phyloP scores from a whole-genome alignment of 2,113 vertebrate species.

The Petroica traversi region DNA sequence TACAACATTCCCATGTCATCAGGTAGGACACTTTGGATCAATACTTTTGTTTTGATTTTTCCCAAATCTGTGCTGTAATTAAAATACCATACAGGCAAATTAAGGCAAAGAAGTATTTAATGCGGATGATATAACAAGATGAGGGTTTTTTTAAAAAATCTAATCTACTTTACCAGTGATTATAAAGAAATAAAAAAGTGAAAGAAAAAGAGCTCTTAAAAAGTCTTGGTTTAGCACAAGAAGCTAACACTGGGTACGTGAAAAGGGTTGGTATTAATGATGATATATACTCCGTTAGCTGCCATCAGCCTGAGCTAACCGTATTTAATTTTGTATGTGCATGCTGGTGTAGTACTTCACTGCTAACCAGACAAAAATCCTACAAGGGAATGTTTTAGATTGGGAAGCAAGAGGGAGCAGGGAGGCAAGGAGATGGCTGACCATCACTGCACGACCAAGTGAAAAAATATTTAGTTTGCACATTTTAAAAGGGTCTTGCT shows the following conservation, averaged over 20 bases:
- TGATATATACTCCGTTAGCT: background rate
- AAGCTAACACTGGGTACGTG: background rate
- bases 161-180: background rate
- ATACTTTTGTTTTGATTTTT: background rate
- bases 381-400: background rate
- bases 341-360: background rate
- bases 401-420: background rate
- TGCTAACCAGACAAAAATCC: background rate
- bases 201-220: background rate
- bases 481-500: slow-evolving; percentile 27
- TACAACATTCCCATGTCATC: slow-evolving; percentile 98
- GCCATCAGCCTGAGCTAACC: background rate
- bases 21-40: slow-evolving; percentile 79
- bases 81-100: background rate
- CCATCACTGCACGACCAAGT: background rate
- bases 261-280: background rate
- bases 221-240: background rate
- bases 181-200: background rate
- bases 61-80: background rate
- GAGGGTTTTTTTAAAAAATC: background rate
- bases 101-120: background rate
- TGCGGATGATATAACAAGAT: background rate
- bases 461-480: slow-evolving; percentile 24
- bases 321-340: background rate
- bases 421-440: background rate